Conservation (phyloP, 2,797 vertebrate species). For the Ciconia nigra region DNA sequence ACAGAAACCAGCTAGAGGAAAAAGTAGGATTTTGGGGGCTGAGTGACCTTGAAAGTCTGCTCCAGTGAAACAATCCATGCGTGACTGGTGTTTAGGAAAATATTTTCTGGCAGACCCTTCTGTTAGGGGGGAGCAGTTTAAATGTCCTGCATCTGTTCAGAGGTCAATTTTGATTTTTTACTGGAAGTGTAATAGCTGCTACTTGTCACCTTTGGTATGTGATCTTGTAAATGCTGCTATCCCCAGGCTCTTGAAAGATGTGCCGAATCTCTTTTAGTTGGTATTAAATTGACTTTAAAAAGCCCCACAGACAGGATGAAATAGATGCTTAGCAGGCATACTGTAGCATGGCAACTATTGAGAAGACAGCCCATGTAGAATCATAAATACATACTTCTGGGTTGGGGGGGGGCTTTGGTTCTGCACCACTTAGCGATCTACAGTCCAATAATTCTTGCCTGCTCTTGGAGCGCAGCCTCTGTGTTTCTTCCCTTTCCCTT, state of each 20-base stretch:
- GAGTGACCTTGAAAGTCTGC: constrained; percentile 33
- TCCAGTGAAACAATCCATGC: background rate
- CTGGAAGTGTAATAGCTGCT: background rate
- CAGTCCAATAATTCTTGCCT: background rate
- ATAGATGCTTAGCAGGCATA: background rate
- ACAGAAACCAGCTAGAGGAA: background rate
- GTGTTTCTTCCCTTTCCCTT: constrained; percentile 9
- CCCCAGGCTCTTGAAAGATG: background rate
- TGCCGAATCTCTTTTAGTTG: background rate
- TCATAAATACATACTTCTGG: background rate
- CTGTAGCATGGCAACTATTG: background rate
- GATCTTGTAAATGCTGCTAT: background rate
- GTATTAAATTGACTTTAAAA: background rate
- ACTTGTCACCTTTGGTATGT: background rate
- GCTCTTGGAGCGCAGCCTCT: background rate
- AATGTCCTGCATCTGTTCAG: background rate
- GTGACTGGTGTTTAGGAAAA: background rate
- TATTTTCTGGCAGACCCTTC: background rate
- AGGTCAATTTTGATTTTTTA: background rate
- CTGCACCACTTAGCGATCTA: background rate
- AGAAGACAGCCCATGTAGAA: background rate
- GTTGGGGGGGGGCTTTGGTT: background rate
- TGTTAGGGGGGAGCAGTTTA: background rate
- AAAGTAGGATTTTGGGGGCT: background rate
- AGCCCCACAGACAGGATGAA: background rate